phyloP scores from a whole-genome alignment of 92 coral and sea anemone species.

The Galaxea fascicularis region DNA sequence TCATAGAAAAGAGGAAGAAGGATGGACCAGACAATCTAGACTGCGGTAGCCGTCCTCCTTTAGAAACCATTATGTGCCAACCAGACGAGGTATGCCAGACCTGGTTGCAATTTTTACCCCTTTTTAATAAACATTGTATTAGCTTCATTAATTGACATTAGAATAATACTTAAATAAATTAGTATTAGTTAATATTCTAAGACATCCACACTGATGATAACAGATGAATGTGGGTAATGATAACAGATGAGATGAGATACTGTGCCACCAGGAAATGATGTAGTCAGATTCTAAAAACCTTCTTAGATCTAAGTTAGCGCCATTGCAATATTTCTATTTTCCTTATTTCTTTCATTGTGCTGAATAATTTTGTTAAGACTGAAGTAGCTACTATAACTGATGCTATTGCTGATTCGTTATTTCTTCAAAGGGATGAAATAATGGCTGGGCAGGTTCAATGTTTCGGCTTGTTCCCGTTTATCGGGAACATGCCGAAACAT shows the following conservation, averaged over 20 bases:
- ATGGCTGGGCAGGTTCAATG: constrained; percentile 17
- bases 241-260: too few species aligned
- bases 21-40: background rate
- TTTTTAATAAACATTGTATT: background rate
- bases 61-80: background rate
- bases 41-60: background rate
- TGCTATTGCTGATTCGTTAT: background rate
- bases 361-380: too few species aligned
- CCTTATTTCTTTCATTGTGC: too few species aligned
- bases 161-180: background rate
- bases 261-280: too few species aligned
- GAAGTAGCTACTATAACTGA: too few species aligned
- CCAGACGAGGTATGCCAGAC: background rate
- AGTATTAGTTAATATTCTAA: background rate
- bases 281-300: too few species aligned
- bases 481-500: constrained; percentile 33
- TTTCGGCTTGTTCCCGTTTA: constrained; percentile 50
- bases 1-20: background rate
- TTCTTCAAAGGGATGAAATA: background rate
- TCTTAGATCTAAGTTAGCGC: too few species aligned
- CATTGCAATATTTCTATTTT: too few species aligned
- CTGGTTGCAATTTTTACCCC: background rate
- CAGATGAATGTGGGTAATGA: too few species aligned
- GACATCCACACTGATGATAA: background rate
- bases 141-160: background rate